Evolutionary conservation across 2,888 invertebrate genomes (phyloP).

Genomic region (Slavum lentiscoides): DNA sequence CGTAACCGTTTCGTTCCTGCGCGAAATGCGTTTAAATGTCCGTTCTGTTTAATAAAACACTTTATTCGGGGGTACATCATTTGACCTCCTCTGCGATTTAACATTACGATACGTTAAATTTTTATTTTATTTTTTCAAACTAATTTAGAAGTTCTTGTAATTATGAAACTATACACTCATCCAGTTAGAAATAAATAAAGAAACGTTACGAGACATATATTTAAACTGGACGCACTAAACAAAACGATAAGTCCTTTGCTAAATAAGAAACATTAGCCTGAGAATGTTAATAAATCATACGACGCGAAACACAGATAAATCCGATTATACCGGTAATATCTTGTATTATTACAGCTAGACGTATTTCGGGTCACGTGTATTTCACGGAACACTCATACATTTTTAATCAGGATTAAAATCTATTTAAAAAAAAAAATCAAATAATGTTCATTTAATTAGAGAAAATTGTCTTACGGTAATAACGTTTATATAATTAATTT

Average conservation of each 20-base stretch:
- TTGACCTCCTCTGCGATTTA: background rate
- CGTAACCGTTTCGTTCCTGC: too few species aligned
- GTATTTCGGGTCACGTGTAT: background rate
- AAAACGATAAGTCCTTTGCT: constrained; percentile 28
- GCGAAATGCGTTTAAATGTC: background rate
- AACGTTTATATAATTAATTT: too few species aligned
- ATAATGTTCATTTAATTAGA: too few species aligned
- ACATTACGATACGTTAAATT: background rate
- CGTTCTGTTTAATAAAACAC: background rate
- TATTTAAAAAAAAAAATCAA: too few species aligned
- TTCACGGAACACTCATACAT: background rate
- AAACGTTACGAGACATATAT: background rate
- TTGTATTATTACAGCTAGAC: constrained; percentile 16
- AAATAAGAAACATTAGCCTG: constrained; percentile 23
- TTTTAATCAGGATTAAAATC: too few species aligned
- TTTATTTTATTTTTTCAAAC: constrained; percentile 1
- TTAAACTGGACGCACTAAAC: constrained; percentile 32
- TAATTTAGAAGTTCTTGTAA: background rate
- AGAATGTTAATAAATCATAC: constrained; percentile 34
- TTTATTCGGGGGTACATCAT: background rate
- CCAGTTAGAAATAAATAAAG: constrained; percentile 2
- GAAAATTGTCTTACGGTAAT: too few species aligned
- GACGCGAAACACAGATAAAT: constrained; percentile 20
- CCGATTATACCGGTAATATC: constrained; percentile 31
- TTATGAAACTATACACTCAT: constrained; percentile 9